Percentiles rank a stretch among this genome's conserved stretches.
Conservation (phyloP, 37 sponge, comb jelly and placozoan genomes). For the Mnemiopsis leidyi region DNA sequence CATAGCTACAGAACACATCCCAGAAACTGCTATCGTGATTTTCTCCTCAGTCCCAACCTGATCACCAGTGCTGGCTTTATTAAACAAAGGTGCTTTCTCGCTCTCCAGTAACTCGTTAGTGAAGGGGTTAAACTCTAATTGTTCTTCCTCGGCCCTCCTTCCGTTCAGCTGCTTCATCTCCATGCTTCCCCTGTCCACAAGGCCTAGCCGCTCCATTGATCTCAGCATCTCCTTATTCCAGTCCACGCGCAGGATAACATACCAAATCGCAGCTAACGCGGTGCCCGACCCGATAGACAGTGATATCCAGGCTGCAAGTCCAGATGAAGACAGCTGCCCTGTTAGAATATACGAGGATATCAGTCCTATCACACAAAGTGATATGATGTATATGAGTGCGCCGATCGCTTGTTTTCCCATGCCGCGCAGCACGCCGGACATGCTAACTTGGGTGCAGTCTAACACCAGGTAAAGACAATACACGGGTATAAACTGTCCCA, state of each 20-base stretch:
- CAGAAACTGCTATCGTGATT: neutral
- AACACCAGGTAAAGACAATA: neutral
- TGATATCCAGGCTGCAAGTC: neutral
- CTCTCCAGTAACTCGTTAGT: slow-evolving; percentile 11
- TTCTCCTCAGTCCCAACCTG: neutral
- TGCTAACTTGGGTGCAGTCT: slow-evolving; percentile 16
- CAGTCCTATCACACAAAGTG: slow-evolving; percentile 34
- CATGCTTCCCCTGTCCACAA: neutral
- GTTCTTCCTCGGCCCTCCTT: neutral
- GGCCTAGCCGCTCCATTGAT: neutral
- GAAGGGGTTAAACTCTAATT: slow-evolving; percentile 7
- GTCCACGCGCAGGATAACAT: neutral
- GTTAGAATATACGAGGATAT: neutral
- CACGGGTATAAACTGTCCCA: neutral
- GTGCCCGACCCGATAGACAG: neutral
- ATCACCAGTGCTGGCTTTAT: neutral
- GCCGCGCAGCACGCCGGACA: slow-evolving; percentile 20
- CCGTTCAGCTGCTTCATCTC: neutral
- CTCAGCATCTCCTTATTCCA: slow-evolving; percentile 10
- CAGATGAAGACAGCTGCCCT: neutral
- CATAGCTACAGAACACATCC: neutral
- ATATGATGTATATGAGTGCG: neutral
- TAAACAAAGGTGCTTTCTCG: neutral
- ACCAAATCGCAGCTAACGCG: slow-evolving; percentile 5
- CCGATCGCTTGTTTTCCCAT: slow-evolving; percentile 45